phyloP scores from a whole-genome alignment of 2,113 vertebrate genomes.

The Rhizomys pruinosus region DNA sequence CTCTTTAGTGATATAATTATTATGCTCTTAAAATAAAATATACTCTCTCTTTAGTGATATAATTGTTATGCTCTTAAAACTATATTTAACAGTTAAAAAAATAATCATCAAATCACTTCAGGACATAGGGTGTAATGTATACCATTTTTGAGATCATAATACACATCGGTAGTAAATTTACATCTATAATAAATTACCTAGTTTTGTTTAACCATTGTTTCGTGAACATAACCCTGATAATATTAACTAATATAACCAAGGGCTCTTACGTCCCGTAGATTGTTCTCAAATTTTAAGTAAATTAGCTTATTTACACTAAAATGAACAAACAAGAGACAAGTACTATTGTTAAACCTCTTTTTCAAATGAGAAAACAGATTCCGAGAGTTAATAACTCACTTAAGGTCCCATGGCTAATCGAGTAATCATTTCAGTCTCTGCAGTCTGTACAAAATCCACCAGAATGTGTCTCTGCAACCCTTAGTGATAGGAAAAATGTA shows the following conservation, averaged over 20 bases:
- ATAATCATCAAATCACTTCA: background rate
- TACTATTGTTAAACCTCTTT: background rate
- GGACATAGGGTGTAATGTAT: background rate
- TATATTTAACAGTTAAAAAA: background rate
- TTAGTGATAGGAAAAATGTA: background rate
- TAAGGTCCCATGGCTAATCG: background rate
- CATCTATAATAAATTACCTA: background rate
- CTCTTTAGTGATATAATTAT: too few relatives aligned
- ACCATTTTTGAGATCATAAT: background rate
- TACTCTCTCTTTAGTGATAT: background rate
- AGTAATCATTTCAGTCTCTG: background rate
- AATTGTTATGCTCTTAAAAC: background rate
- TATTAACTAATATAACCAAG: background rate
- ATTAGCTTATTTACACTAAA: slow-evolving; percentile 44
- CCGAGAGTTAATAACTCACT: background rate
- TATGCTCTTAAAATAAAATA: too few relatives aligned
- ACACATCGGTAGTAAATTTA: background rate
- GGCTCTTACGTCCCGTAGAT: background rate
- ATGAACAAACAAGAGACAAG: slow-evolving; percentile 4
- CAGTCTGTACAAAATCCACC: background rate
- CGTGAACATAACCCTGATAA: background rate
- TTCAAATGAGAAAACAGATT: slow-evolving; percentile 35
- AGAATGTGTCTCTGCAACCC: background rate
- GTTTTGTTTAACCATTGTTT: slow-evolving; percentile 42
- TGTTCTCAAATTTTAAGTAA: slow-evolving; percentile 30